phyloP scores from a whole-genome alignment of 2,797 vertebrate species.

The Parauchenoglanis ngamensis region DNA sequence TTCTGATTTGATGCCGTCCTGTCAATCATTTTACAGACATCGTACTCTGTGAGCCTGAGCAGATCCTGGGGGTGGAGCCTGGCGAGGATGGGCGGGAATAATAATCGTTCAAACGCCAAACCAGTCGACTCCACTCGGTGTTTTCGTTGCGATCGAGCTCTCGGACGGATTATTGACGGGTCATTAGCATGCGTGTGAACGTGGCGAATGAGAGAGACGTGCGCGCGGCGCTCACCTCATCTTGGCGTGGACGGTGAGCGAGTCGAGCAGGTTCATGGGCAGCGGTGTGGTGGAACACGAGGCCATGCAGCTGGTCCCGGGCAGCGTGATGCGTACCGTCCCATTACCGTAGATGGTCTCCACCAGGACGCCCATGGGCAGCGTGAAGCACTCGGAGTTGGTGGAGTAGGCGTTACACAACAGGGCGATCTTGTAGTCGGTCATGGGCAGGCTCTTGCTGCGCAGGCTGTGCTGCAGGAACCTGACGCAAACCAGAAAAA shows the following conservation, averaged over 20 bases:
- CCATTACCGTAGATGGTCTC: slow-evolving; percentile 99
- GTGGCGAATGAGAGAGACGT: not conserved
- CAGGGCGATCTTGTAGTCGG: slow-evolving; percentile 97
- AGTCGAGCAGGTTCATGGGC: slow-evolving; percentile 98
- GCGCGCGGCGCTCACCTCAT: slow-evolving; percentile 84
- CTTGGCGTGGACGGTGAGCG: slow-evolving; percentile 96
- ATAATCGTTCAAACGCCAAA: no score
- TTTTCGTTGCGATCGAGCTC: no score
- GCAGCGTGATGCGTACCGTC: slow-evolving; percentile 87
- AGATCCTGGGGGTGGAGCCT: no score
- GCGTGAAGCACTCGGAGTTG: slow-evolving; percentile 95
- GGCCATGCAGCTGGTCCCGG: slow-evolving; percentile 92
- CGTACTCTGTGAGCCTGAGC: no score
- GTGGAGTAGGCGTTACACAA: slow-evolving; percentile 98
- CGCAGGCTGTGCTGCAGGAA: slow-evolving; percentile 96
- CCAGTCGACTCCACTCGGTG: no score
- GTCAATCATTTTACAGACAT: no score
- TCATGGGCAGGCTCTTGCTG: slow-evolving; percentile 95
- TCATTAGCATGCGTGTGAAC: no score
- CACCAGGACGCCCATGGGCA: slow-evolving; percentile 97
- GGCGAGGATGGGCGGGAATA: no score
- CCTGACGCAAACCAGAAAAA: slow-evolving; percentile 65
- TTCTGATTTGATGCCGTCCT: no score
- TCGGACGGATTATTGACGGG: no score
- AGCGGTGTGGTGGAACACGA: slow-evolving; percentile 91